Evolutionary conservation across 2,888 invertebrate genomes (phyloP), one percentile per base, ranked within the genome.

Genomic region (Eurytoma adleriae): DNA sequence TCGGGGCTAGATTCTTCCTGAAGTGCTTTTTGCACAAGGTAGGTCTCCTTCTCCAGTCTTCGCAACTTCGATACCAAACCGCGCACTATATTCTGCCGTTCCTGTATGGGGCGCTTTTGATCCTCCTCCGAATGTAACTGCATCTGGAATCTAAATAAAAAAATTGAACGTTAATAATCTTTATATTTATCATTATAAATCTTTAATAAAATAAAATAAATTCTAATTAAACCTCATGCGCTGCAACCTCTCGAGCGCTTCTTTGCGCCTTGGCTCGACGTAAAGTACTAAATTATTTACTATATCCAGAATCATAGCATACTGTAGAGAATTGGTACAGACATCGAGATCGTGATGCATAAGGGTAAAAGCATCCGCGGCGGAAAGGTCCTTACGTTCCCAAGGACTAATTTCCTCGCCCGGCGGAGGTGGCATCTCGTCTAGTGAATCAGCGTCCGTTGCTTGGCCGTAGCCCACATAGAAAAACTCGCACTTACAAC

Each of bases 281-380:
- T 98, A 98, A 0, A 99, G 93, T 73, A 99, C 92, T 50, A 99
- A 93, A 92, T 99, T 99, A 92, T 99, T 99, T 3, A 99, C 96
- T 85, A 99, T 96, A 91, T 99, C 99, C 86, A 99, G 92, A 57
- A 99, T 94, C 97, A 99, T 99, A 1, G 96, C 96, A 91, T 99
- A 99, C 92, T 96, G 96, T 84, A 97, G 89, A 0, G 98, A 97
- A 92, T 98, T 99, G 61, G 98, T 98, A 92, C 97, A 98, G n/a
- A 98, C 98, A 89, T 99, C 98, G 54, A 99, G 93, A 92, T 99
- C 99, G 90, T 99, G 97, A 92, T 99, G 99, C 95, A 99, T 98
- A 69, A 99, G 92, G 0, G 98, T 99, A 90, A 99, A 98, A 2
- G 98, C 97, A 92, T 99, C 99, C 66, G 98, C 97, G 1, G 98